Evolutionary conservation across 2,888 invertebrate genomes (phyloP).

Genomic region (Blera fallax): DNA sequence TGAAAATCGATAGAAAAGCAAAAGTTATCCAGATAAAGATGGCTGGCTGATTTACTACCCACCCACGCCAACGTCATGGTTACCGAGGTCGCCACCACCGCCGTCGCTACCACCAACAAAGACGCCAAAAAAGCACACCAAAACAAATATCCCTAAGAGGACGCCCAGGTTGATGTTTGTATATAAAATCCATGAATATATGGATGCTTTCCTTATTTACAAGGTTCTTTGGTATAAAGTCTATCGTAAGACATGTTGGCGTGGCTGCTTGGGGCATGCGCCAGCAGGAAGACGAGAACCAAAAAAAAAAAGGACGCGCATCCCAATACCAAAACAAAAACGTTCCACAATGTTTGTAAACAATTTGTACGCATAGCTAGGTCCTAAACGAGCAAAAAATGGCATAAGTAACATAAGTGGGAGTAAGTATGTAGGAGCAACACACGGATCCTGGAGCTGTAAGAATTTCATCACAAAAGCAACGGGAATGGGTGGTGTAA

Average conservation of each 20-base stretch:
- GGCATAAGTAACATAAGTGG: not conserved
- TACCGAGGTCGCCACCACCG: not conserved
- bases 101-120: not conserved
- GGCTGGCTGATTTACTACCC: not conserved
- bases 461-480: not conserved
- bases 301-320: conserved; percentile 25
- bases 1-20: conserved; percentile 30
- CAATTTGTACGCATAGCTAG: conserved; percentile 36
- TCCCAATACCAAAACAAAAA: conserved; percentile 47
- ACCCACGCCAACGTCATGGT: conserved; percentile 23
- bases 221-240: not conserved
- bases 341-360: conserved; percentile 56
- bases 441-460: not conserved
- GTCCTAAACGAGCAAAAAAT: not conserved
- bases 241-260: not conserved
- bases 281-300: not conserved
- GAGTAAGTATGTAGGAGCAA: not conserved
- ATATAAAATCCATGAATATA: not conserved
- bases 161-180: conserved; percentile 19
- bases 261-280: conserved; percentile 29
- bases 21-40: conserved; percentile 19
- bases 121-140: conserved; percentile 22
- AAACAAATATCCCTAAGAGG: conserved; percentile 29
- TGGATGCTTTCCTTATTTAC: conserved; percentile 22
- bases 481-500: not conserved